phyloP scores from a whole-genome alignment of 2,113 vertebrate species.

The Trogon surrucura region DNA sequence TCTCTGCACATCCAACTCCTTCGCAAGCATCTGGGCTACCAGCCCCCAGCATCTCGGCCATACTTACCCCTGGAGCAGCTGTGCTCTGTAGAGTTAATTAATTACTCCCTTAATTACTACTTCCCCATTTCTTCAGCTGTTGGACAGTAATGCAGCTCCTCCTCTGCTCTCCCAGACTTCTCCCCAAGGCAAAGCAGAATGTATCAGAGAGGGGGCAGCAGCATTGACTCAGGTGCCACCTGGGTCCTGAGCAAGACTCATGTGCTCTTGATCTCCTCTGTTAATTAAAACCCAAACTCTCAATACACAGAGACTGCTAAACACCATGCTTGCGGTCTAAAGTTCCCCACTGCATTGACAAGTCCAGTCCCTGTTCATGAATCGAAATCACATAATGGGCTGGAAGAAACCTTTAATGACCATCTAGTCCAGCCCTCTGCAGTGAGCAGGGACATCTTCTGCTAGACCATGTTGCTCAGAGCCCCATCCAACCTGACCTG shows the following conservation, averaged over 20 bases:
- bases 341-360: not conserved
- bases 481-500: not conserved
- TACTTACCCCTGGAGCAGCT: not conserved
- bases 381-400: not conserved
- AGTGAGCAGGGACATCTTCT: too few relatives aligned
- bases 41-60: not conserved
- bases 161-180: fast-evolving
- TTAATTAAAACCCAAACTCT: not conserved
- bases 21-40: not conserved
- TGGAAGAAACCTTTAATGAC: not conserved
- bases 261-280: not conserved
- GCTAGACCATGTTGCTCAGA: not conserved
- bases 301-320: not conserved
- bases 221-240: too few relatives aligned
- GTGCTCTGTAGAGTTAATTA: not conserved
- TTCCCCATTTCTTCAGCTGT: not conserved
- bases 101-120: not conserved
- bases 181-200: not conserved
- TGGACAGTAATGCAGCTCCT: not conserved
- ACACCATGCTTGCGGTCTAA: fast-evolving
- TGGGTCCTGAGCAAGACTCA: fast-evolving
- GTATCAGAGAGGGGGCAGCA: not conserved
- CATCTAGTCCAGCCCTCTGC: not conserved
- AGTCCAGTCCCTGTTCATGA: too few relatives aligned
- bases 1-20: not conserved